These are phyloP conservation scores for Tetranychus cinnabarinus DNA, from an alignment of 1,140 invertebrate genomes.

Conservation along the genomic window DNA sequence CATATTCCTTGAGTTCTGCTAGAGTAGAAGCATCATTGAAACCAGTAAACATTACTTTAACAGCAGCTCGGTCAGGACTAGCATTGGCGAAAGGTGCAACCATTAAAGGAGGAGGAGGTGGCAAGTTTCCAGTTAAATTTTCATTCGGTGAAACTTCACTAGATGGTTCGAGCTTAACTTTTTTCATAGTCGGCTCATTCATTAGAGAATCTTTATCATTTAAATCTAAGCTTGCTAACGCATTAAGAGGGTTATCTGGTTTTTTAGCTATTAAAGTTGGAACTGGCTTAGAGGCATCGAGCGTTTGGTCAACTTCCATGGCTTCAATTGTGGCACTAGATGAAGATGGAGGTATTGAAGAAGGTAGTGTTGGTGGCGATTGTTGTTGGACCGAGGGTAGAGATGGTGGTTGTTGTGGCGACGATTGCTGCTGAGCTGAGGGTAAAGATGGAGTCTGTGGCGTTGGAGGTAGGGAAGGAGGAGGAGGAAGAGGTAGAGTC, in stretches of 20 bases:
- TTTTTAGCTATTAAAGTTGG: not conserved
- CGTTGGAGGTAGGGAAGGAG: too few relatives aligned
- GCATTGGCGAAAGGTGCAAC: not conserved
- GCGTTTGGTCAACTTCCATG: too few relatives aligned
- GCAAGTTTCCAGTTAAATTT: not conserved
- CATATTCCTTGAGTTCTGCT: slow-evolving; percentile 12
- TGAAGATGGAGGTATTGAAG: too few relatives aligned
- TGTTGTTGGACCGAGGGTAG: not conserved
- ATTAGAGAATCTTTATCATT: not conserved
- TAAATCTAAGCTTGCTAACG: not conserved
- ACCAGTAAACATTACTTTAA: slow-evolving; percentile 6
- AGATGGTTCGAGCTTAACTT: not conserved
- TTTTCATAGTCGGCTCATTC: not conserved
- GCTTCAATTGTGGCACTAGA: too few relatives aligned
- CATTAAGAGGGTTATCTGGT: not conserved
- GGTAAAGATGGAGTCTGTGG: too few relatives aligned
- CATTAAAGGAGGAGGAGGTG: not conserved
- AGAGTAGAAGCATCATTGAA: not conserved
- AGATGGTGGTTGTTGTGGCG: not conserved
- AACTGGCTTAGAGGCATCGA: too few relatives aligned
- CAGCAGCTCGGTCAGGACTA: not conserved
- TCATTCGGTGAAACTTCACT: not conserved
- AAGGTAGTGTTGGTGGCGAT: too few relatives aligned
- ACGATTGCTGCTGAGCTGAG: too few relatives aligned
- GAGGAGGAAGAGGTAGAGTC: not conserved